A percentile compares a stretch with the other conserved stretches of the same genome.
Evolutionary conservation across 1,140 invertebrate genomes (phyloP).

Genomic region (Panagrolaimus sp.): DNA sequence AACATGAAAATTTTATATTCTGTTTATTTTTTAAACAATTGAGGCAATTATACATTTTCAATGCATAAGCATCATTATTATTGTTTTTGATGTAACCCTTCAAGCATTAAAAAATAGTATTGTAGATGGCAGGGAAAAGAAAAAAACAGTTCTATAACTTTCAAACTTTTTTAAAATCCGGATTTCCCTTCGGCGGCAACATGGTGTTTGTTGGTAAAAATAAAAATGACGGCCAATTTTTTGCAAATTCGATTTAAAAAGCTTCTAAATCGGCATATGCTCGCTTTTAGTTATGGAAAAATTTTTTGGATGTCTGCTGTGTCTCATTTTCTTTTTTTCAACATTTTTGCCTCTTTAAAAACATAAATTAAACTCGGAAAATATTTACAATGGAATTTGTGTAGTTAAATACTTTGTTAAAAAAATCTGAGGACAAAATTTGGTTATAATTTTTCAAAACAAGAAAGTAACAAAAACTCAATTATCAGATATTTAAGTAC

Average conservation of each 20-base stretch:
- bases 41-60: background rate
- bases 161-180: slow-evolving; percentile 1
- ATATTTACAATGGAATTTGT: background rate
- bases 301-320: background rate
- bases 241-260: slow-evolving; percentile 15
- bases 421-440: background rate
- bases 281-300: background rate
- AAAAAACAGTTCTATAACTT: background rate
- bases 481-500: too few relatives aligned
- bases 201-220: background rate
- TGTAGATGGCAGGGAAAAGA: slow-evolving; percentile 6
- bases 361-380: background rate
- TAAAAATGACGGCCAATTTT: background rate
- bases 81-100: background rate
- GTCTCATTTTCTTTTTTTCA: background rate
- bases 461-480: too few relatives aligned
- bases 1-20: background rate
- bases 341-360: background rate
- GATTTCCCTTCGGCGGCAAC: background rate
- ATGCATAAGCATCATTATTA: background rate
- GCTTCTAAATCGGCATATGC: slow-evolving; percentile 6
- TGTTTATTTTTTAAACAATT: background rate
- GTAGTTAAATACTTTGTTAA: background rate
- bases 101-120: background rate
- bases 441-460: background rate